Evolutionary conservation across 2,113 vertebrate genomes (phyloP).

Genomic region (Pelobates fuscus): DNA sequence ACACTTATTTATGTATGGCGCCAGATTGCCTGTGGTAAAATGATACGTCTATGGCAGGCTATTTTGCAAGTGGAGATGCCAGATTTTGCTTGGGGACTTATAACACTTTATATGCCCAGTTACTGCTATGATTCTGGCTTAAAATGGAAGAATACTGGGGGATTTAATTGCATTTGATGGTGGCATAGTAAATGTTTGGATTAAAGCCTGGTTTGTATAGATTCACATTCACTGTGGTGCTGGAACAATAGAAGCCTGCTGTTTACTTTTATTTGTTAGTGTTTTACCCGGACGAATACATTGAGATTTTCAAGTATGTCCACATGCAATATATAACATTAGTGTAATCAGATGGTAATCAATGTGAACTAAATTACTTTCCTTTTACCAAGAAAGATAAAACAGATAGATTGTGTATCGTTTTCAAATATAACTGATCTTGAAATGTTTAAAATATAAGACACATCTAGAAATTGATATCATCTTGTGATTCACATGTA

Average conservation of each 20-base stretch:
- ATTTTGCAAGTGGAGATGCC: conserved; percentile 24
- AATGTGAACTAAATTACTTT: too few species aligned
- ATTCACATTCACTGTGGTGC: conserved; percentile 13
- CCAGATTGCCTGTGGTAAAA: conserved; percentile 42
- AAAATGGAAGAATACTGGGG: not conserved
- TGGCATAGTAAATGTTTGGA: conserved; percentile 33
- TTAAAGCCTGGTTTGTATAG: conserved; percentile 10
- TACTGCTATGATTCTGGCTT: conserved; percentile 32
- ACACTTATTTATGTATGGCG: conserved; percentile 31
- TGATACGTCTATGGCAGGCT: conserved; percentile 35
- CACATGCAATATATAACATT: too few species aligned
- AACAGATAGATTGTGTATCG: too few species aligned
- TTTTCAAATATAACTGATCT: too few species aligned
- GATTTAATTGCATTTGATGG: conserved; percentile 30
- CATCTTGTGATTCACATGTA: too few species aligned
- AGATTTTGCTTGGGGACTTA: conserved; percentile 33
- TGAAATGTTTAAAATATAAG: too few species aligned
- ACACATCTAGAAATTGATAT: too few species aligned
- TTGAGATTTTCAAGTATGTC: too few species aligned
- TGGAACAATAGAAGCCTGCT: conserved; percentile 6
- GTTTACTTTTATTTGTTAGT: too few species aligned
- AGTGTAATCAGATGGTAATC: too few species aligned
- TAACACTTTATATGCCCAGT: conserved; percentile 40
- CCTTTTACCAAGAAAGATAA: too few species aligned
- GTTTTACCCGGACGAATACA: too few species aligned